Evolutionary conservation across 1,140 invertebrate species (phyloP).

Genomic region (Pinna nobilis): DNA sequence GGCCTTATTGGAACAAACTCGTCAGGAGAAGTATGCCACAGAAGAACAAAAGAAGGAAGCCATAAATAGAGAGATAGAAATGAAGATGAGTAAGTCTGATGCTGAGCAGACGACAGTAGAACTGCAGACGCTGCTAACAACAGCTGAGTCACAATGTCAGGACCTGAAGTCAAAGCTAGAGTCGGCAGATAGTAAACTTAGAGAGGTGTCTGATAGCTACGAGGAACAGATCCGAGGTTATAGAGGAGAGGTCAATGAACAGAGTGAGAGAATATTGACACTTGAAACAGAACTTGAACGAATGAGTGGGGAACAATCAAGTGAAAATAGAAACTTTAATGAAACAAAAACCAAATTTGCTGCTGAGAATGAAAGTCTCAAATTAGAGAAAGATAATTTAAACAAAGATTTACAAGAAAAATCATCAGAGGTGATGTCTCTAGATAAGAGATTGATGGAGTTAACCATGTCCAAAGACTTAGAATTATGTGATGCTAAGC

Average conservation of each 20-base stretch:
- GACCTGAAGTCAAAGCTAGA: not conserved
- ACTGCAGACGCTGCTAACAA: not conserved
- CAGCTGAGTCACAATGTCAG: not conserved
- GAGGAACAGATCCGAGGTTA: not conserved
- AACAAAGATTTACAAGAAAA: not conserved
- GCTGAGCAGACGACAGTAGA: conserved; percentile 6
- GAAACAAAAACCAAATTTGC: conserved; percentile 13
- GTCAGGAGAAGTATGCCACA: conserved; percentile 24
- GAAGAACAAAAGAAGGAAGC: conserved; percentile 25
- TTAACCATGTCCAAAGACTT: too few relatives aligned
- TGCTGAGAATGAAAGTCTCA: conserved; percentile 2
- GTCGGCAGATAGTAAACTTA: conserved; percentile 3
- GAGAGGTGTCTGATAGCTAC: not conserved
- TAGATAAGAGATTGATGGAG: too few relatives aligned
- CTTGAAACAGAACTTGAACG: conserved; percentile 13
- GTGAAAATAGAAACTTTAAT: conserved; percentile 4
- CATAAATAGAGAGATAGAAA: conserved; percentile 20
- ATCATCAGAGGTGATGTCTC: too few relatives aligned
- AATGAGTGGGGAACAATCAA: not conserved
- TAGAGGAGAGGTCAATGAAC: conserved; percentile 2
- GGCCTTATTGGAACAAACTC: not conserved
- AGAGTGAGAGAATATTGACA: conserved; percentile 25
- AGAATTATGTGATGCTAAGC: too few relatives aligned
- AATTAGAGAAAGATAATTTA: conserved; percentile 16
- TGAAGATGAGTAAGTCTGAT: conserved; percentile 16